These are phyloP conservation scores for Enteromius argenteus DNA, from an alignment of 2,797 vertebrate species.

Conservation along the genomic window DNA sequence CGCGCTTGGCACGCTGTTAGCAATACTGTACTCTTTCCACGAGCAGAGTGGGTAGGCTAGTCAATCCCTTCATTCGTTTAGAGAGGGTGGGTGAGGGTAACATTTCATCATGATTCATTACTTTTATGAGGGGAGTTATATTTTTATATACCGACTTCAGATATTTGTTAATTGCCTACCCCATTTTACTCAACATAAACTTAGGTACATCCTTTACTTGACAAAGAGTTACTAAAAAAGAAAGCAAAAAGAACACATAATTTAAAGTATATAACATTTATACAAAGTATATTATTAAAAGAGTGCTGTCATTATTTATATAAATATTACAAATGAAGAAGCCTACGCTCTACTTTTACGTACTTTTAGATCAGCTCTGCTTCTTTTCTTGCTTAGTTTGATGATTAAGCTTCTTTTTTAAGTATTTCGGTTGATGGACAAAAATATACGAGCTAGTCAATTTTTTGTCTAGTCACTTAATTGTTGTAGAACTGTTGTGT, in stretches of 20 bases:
- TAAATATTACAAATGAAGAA: not conserved
- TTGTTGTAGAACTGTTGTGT: not conserved
- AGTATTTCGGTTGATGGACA: too few relatives aligned
- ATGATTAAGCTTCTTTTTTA: not conserved
- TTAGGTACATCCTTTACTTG: not conserved
- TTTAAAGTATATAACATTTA: not conserved
- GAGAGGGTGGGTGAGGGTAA: not conserved
- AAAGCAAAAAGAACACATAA: not conserved
- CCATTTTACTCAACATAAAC: not conserved
- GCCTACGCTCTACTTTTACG: not conserved
- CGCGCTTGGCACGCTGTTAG: not conserved
- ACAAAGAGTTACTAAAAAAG: not conserved
- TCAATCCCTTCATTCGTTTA: not conserved
- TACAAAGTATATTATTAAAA: too few relatives aligned
- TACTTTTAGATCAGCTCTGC: not conserved
- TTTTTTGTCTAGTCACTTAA: not conserved
- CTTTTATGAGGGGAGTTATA: not conserved
- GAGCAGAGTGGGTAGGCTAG: slow-evolving; percentile 22
- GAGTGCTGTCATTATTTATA: not conserved
- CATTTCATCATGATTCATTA: not conserved
- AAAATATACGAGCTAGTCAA: not conserved
- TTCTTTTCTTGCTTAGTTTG: not conserved
- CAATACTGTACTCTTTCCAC: not conserved
- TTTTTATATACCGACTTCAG: not conserved
- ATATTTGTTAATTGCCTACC: not conserved